These are phyloP conservation scores for Lacerta agilis DNA, from an alignment of 2,797 vertebrate genomes.

Conservation along the genomic window DNA sequence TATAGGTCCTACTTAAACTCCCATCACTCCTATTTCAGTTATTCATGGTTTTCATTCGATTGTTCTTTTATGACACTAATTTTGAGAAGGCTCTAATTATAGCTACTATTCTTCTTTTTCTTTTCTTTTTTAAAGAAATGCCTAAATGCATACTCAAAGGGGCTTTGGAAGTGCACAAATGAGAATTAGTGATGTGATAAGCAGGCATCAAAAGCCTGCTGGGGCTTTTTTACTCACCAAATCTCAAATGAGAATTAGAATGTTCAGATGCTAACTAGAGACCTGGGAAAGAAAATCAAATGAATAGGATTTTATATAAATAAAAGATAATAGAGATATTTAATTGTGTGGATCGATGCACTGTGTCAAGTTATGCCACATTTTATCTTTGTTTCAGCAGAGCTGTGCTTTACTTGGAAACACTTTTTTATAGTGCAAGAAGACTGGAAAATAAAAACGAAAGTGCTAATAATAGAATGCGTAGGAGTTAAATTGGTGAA, in stretches of 20 bases:
- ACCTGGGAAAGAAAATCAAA: slow-evolving; percentile 58
- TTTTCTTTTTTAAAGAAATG: slow-evolving; percentile 51
- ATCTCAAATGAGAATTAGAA: slow-evolving; percentile 69
- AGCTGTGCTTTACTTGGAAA: slow-evolving; percentile 54
- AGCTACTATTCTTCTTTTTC: slow-evolving; percentile 49
- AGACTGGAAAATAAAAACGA: slow-evolving; percentile 27
- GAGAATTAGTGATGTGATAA: slow-evolving; percentile 67
- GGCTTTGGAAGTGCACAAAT: slow-evolving; percentile 60
- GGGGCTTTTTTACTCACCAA: slow-evolving; percentile 59
- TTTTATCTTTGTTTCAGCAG: slow-evolving; percentile 61
- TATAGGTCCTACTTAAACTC: not conserved
- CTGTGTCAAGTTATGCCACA: slow-evolving; percentile 31
- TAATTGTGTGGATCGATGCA: slow-evolving; percentile 43
- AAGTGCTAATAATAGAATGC: slow-evolving; percentile 62
- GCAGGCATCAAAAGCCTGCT: slow-evolving; percentile 51
- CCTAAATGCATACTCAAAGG: slow-evolving; percentile 57
- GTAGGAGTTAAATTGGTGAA: slow-evolving; percentile 53
- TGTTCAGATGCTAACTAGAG: slow-evolving; percentile 64
- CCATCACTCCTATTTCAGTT: slow-evolving; percentile 47
- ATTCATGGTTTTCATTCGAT: slow-evolving; percentile 46
- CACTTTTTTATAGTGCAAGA: slow-evolving; percentile 57
- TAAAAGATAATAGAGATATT: slow-evolving; percentile 54
- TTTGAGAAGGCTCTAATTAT: slow-evolving; percentile 64
- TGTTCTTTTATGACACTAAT: slow-evolving; percentile 60
- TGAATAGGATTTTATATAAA: slow-evolving; percentile 40